Conservation (phyloP, 2,888 invertebrate genomes). For the Caenorhabditis drosophilae region DNA sequence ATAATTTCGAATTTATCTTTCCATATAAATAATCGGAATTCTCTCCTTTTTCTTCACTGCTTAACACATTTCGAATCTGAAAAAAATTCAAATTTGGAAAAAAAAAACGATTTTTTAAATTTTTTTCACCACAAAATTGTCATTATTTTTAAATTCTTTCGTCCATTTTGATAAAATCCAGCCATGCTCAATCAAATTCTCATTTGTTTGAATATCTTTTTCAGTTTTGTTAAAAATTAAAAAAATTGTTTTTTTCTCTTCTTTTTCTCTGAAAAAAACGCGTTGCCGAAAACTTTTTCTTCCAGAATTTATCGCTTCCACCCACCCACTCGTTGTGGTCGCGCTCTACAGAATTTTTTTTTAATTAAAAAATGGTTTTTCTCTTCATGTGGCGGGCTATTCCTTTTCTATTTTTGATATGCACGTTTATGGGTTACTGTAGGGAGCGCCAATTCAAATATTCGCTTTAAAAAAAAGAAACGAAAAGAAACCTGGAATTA, state of each 20-base stretch:
- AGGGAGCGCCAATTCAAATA: too few relatives aligned
- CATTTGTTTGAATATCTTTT: constrained; percentile 29
- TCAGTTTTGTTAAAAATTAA: constrained; percentile 47
- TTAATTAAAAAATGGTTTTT: too few relatives aligned
- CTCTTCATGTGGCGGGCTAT: too few relatives aligned
- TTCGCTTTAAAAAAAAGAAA: too few relatives aligned
- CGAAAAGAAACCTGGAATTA: too few relatives aligned
- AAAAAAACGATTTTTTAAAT: background rate
- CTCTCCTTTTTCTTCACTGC: background rate
- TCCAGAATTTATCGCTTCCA: background rate
- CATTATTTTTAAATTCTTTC: constrained; percentile 1
- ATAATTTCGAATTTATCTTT: background rate
- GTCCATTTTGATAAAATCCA: constrained; percentile 26
- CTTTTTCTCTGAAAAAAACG: constrained; percentile 6
- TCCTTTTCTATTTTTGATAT: too few relatives aligned
- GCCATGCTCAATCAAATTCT: constrained; percentile 14
- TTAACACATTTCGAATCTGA: constrained; percentile 15
- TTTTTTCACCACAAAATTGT: constrained; percentile 8
- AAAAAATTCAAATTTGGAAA: constrained; percentile 5
- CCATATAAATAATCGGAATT: background rate
- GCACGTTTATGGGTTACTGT: too few relatives aligned
- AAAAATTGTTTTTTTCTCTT: constrained; percentile 2
- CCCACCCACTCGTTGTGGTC: too few relatives aligned
- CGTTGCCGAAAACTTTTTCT: background rate
- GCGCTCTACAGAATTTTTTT: too few relatives aligned